Base-by-base conservation (phyloP, 2,797 vertebrate species). In the Siniperca scherzeri region DNA sequence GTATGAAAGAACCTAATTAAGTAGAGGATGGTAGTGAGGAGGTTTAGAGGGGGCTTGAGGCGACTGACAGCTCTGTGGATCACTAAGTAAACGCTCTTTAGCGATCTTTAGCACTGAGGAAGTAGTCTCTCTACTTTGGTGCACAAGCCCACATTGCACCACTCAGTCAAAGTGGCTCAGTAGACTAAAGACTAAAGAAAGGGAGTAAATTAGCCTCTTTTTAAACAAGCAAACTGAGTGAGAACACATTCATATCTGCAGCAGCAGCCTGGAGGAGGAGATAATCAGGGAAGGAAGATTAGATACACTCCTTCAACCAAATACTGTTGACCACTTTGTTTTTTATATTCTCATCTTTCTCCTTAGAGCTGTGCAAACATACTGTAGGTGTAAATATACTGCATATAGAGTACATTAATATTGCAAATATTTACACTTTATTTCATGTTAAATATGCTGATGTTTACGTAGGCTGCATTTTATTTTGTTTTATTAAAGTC, bases 1-100 rank as follows among this genome's bases (percentile, higher is more conserved):
- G 82, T 82, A 90, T 91, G 88, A 94, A 92, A 85, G 90, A 94
- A 93, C 90, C 94, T 94, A 85, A 94, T 96, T 96, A 95, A 72
- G 76, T 74, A 84, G 86, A 80, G 76, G 82, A 85, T 40, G 69
- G 79, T 60, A 64, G 86, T n/a, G 83, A 86, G 65, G 82, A 82
- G 72, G 86, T 88, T 90, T 76, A 85, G 77, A 83, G 77, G 74
- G 56, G 90, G 87, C 91, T 90, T 40, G 80, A 87, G 93, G 92
- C 89, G 48, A 71, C 68, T 78, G 92, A 88, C 87, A 87, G 78
- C 84, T 87, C 74, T 53, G 88, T 90, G 88, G 91, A 86, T 93
- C 89, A 87, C 91, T 86, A 83, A 86, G 84, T 85, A 93, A 93
- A 94, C 0, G 64, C 82, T 90, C 85, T 91, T 93, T 86, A 93